Evolutionary conservation across 2,888 invertebrate genomes (phyloP).

Genomic region (Syrphus vitripennis): DNA sequence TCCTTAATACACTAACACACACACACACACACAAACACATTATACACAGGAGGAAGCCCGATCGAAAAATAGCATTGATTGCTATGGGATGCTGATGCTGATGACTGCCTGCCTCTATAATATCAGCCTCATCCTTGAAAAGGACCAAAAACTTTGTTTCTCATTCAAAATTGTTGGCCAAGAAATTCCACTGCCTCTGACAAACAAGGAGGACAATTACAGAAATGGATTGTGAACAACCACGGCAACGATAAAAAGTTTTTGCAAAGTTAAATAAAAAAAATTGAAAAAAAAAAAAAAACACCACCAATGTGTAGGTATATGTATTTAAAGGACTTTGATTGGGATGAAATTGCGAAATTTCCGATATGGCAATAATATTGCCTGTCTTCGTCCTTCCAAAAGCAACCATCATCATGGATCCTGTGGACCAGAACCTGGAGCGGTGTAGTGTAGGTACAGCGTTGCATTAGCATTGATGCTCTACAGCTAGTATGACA

Average conservation of each 20-base stretch:
- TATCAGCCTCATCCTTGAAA: background rate
- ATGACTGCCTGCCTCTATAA: too few species aligned
- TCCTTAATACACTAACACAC: background rate
- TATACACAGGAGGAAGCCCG: too few species aligned
- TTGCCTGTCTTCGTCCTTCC: conserved; percentile 13
- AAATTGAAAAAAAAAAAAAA: background rate
- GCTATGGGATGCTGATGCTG: conserved; percentile 4
- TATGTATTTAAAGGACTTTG: conserved; percentile 53
- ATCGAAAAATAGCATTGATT: conserved; percentile 39
- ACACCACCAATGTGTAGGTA: background rate
- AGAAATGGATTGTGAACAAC: conserved; percentile 41
- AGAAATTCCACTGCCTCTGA: conserved; percentile 53
- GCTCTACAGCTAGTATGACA: conserved; percentile 22
- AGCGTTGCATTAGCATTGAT: conserved; percentile 45
- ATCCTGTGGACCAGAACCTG: background rate
- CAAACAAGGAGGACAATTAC: conserved; percentile 57
- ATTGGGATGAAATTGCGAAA: conserved; percentile 60
- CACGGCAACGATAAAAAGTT: conserved; percentile 26
- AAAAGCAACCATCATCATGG: background rate
- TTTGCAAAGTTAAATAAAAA: background rate
- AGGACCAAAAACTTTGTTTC: conserved; percentile 56
- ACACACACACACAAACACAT: background rate
- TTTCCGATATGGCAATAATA: conserved; percentile 58
- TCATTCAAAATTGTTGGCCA: conserved; percentile 58
- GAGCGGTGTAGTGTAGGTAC: too few species aligned